Evolutionary conservation across 2,888 invertebrate species (phyloP).

Genomic region (Acronicta aceris): DNA sequence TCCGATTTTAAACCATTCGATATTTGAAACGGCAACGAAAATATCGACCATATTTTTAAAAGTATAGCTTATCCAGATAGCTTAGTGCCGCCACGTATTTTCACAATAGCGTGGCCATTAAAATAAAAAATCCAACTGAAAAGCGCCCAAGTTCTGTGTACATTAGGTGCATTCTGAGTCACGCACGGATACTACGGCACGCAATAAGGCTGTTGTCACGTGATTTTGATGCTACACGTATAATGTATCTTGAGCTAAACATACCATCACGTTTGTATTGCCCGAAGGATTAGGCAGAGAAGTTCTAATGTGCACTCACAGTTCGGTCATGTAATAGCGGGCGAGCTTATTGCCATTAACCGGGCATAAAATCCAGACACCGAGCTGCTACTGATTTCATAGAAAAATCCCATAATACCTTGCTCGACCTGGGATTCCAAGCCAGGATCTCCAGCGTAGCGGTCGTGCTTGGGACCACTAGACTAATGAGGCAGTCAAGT

Average conservation of each 20-base stretch:
- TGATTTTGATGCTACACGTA: conserved; percentile 46
- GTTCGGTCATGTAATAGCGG: no score
- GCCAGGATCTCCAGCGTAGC: no score
- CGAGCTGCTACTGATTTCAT: no score
- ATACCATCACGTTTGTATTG: no score
- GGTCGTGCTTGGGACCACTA: no score
- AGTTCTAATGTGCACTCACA: no score
- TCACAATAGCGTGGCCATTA: conserved; percentile 62
- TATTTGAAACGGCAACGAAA: not conserved
- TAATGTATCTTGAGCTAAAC: conserved; percentile 43
- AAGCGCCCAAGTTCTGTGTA: conserved; percentile 61
- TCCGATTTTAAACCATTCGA: not conserved
- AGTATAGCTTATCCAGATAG: conserved; percentile 52
- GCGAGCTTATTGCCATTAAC: no score
- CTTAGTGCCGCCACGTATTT: conserved; percentile 56
- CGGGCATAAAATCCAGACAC: no score
- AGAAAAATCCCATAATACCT: no score
- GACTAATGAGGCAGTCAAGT: no score
- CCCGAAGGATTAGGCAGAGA: no score
- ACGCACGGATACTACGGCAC: conserved; percentile 65
- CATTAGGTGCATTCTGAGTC: conserved; percentile 63
- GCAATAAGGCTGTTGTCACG: conserved; percentile 66
- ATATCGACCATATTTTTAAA: not conserved
- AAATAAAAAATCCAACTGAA: conserved; percentile 65
- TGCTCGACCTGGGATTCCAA: no score